phyloP scores from a whole-genome alignment of 2,797 vertebrate species.

The Sebastes goodei region DNA sequence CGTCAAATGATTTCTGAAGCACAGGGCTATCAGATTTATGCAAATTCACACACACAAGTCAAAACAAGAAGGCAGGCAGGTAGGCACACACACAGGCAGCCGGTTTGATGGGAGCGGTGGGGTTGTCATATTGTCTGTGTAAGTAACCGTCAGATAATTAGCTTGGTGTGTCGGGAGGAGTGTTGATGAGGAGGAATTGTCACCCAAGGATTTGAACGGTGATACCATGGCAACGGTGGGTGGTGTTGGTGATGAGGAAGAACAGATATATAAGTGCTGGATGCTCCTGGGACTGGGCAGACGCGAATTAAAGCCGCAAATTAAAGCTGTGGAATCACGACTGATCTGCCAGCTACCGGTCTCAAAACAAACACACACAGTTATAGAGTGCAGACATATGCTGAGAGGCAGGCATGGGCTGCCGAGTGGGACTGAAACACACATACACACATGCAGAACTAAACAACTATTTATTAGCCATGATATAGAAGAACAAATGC shows the following conservation, averaged over 20 bases:
- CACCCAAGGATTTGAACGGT: conserved; percentile 44
- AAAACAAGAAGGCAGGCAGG: conserved; percentile 5
- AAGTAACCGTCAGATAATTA: conserved; percentile 56
- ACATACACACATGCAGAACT: background rate
- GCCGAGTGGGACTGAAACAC: background rate
- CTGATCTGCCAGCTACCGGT: conserved; percentile 8
- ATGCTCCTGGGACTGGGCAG: conserved; percentile 18
- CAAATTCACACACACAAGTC: conserved; percentile 17
- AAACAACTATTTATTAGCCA: background rate
- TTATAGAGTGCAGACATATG: background rate
- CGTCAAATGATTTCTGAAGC: background rate
- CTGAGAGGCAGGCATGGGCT: background rate
- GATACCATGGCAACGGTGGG: conserved; percentile 57
- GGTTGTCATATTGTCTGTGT: conserved; percentile 24
- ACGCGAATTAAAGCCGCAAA: conserved; percentile 8
- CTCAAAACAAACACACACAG: conserved; percentile 29
- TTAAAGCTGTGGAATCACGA: conserved; percentile 19
- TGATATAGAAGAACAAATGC: background rate
- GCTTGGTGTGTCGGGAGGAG: conserved; percentile 34
- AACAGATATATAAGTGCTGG: conserved; percentile 13
- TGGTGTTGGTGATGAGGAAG: conserved; percentile 11
- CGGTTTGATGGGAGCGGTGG: conserved; percentile 22
- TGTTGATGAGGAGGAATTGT: conserved; percentile 46
- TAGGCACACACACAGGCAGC: background rate
- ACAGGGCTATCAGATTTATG: conserved; percentile 19